Evolutionary conservation across 1,140 invertebrate genomes (phyloP).

Genomic region (Pseudomyrmex gracilis): DNA sequence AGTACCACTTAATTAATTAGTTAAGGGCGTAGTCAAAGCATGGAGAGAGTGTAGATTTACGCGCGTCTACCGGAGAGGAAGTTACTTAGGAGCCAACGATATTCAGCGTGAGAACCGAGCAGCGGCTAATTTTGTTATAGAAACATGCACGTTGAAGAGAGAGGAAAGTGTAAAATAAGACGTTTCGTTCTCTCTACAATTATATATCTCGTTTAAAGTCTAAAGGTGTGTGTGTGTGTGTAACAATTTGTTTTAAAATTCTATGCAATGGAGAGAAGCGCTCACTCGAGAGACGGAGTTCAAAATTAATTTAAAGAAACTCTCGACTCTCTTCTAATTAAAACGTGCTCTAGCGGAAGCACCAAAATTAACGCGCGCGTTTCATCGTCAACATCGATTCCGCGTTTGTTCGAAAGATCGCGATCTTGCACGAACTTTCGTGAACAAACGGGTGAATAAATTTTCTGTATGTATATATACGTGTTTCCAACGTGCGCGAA

Average conservation of each 20-base stretch:
- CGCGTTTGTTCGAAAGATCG: too few relatives aligned
- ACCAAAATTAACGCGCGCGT: too few relatives aligned
- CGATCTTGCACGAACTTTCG: too few relatives aligned
- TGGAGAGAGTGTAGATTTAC: constrained; percentile 1
- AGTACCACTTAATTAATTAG: constrained; percentile 33
- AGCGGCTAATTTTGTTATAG: constrained; percentile 34
- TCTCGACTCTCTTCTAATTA: too few relatives aligned
- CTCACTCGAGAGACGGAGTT: too few relatives aligned
- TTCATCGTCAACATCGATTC: too few relatives aligned
- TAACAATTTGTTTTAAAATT: not conserved
- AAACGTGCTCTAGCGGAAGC: too few relatives aligned
- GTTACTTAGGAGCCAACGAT: constrained; percentile 30
- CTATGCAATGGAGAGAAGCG: too few relatives aligned
- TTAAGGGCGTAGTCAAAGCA: constrained; percentile 33
- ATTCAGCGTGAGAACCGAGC: constrained; percentile 15
- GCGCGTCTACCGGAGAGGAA: constrained; percentile 20
- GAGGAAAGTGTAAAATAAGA: not conserved
- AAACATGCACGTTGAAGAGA: not conserved
- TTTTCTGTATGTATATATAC: too few relatives aligned
- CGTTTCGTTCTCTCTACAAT: not conserved
- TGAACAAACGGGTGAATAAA: too few relatives aligned
- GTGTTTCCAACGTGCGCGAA: too few relatives aligned
- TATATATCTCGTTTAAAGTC: not conserved
- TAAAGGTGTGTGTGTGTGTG: not conserved
- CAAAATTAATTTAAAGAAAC: too few relatives aligned